These are phyloP conservation scores for Lanius ludovicianus DNA, from an alignment of 2,113 vertebrate species.

Conservation along the genomic window DNA sequence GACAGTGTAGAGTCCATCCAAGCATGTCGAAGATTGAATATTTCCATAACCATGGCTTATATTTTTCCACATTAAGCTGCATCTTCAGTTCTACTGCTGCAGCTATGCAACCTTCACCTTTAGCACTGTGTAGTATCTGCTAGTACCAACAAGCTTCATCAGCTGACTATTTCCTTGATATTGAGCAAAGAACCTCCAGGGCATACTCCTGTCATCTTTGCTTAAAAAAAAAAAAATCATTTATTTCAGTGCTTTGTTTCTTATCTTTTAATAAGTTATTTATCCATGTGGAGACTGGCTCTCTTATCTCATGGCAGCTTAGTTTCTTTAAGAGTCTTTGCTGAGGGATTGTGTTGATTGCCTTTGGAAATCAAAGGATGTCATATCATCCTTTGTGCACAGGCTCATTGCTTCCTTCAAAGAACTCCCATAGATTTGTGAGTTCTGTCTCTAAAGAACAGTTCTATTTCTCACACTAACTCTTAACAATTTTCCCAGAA, in stretches of 20 bases:
- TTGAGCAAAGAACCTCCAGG: neutral
- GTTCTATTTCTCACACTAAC: neutral
- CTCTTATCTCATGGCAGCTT: conserved; percentile 6
- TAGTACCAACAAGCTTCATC: neutral
- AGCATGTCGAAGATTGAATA: neutral
- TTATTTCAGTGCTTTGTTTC: neutral
- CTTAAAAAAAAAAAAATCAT: neutral
- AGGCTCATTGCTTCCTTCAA: neutral
- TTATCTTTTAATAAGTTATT: conserved; percentile 47
- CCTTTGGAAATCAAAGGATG: conserved; percentile 30
- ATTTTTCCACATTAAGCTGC: neutral
- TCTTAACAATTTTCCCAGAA: neutral
- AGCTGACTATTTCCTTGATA: neutral
- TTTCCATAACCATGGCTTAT: neutral
- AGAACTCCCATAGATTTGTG: neutral
- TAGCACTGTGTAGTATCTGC: neutral
- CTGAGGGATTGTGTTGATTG: neutral
- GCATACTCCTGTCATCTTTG: neutral
- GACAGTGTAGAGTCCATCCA: neutral
- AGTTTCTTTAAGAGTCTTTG: conserved; percentile 19
- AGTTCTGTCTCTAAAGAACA: neutral
- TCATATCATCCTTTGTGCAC: neutral
- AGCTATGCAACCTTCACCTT: neutral
- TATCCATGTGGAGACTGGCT: neutral
- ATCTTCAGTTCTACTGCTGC: neutral